A percentile compares a stretch with the other conserved stretches of the same genome.
These are phyloP conservation scores for Okapia johnstoni DNA, from an alignment of 2,113 vertebrate species.

Conservation along the genomic window DNA sequence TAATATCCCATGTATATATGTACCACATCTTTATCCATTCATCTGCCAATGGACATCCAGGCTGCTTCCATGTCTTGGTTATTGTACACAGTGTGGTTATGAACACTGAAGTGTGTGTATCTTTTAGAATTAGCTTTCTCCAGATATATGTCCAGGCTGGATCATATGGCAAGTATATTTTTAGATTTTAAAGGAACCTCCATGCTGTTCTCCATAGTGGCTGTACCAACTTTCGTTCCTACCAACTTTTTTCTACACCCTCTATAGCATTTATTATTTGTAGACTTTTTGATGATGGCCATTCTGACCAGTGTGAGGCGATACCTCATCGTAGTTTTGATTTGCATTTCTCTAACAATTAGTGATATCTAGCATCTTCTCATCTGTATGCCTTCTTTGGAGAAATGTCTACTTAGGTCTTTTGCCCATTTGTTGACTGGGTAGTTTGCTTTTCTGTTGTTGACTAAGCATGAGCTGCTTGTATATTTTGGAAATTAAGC, in stretches of 20 bases:
- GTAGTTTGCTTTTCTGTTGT: not conserved
- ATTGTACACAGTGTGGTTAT: not conserved
- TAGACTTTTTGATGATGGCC: not conserved
- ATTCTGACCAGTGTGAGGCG: not conserved
- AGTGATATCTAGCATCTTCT: not conserved
- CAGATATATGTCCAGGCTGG: not conserved
- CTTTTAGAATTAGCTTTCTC: not conserved
- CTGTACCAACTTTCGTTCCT: not conserved
- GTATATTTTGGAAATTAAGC: not conserved
- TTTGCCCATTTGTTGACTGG: not conserved
- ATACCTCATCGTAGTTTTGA: not conserved
- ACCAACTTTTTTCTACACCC: not conserved
- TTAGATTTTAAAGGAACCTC: not conserved
- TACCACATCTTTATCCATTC: not conserved
- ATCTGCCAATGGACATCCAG: not conserved
- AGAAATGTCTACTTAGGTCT: not conserved
- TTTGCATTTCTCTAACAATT: not conserved
- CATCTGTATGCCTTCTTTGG: not conserved
- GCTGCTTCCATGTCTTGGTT: not conserved
- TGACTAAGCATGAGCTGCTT: not conserved
- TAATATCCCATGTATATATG: not conserved
- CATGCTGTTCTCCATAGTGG: not conserved
- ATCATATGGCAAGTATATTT: not conserved
- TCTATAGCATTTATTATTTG: not conserved
- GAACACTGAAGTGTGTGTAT: not conserved